phyloP scores from a whole-genome alignment of 2,888 invertebrate genomes.

The Habrosyne pyritoides region DNA sequence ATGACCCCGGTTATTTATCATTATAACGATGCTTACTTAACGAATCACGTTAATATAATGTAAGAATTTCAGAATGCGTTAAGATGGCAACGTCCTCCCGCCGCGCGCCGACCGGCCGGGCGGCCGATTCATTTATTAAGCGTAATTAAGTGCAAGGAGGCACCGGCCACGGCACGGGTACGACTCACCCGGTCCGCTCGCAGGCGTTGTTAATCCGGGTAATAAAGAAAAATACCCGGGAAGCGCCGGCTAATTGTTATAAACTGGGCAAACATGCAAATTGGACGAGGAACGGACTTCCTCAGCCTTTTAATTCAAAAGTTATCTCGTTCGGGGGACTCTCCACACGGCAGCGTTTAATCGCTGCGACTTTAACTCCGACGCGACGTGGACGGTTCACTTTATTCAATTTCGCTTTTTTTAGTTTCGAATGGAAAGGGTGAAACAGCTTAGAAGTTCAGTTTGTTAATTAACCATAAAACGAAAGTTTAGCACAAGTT shows the following conservation, averaged over 20 bases:
- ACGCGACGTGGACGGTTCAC: not conserved
- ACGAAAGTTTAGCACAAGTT: not conserved
- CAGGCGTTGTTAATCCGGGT: conserved; percentile 64
- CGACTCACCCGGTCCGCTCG: conserved; percentile 30
- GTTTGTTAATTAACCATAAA: conserved; percentile 2
- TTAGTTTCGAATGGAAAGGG: not conserved
- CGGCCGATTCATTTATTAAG: conserved; percentile 61
- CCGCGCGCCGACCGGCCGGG: conserved; percentile 16
- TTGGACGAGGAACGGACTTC: conserved; percentile 64
- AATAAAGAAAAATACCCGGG: conserved; percentile 80
- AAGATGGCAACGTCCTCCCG: not conserved
- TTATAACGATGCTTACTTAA: not conserved
- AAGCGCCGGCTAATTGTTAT: conserved; percentile 75
- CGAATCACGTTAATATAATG: not conserved
- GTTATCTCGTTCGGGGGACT: conserved; percentile 40
- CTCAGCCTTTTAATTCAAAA: conserved; percentile 64
- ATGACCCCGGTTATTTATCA: too few relatives aligned
- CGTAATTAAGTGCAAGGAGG: conserved; percentile 59
- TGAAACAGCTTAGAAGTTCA: not conserved
- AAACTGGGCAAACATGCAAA: conserved; percentile 79
- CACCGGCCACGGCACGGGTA: conserved; percentile 17
- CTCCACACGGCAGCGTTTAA: conserved; percentile 8
- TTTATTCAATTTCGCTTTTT: conserved; percentile 1
- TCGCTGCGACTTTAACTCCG: conserved; percentile 5
- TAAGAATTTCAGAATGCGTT: not conserved